A percentile compares a stretch with the other conserved stretches of the same genome.
Evolutionary conservation across 2,113 vertebrate genomes (phyloP).

Genomic region (Pandion haliaetus): DNA sequence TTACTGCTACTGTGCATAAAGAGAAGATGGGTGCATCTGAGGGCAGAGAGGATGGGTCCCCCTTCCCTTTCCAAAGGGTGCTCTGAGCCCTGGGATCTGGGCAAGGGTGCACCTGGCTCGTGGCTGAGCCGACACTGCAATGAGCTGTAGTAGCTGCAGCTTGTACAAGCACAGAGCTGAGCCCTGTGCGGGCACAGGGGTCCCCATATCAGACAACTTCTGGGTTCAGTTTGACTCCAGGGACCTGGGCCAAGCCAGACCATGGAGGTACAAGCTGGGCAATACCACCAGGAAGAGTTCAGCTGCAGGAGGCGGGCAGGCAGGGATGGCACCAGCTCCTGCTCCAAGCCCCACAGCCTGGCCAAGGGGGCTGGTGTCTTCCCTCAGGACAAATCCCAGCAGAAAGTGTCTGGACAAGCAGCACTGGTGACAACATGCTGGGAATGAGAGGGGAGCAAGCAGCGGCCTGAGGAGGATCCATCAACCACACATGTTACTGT

Average conservation of each 20-base stretch:
- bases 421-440: neutral
- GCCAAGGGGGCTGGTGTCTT: neutral
- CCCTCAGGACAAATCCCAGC: neutral
- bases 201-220: neutral
- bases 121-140: neutral
- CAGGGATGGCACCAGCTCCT: neutral
- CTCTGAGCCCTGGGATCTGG: neutral
- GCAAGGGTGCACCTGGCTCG: rapidly evolving
- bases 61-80: neutral
- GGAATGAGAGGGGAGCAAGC: neutral
- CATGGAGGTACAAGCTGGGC: neutral
- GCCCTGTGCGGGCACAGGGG: neutral
- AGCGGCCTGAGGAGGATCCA: neutral
- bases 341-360: neutral
- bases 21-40: neutral
- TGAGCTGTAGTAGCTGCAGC: neutral
- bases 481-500: neutral
- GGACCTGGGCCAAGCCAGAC: neutral
- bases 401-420: neutral
- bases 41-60: neutral
- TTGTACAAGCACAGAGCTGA: neutral
- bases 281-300: neutral
- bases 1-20: neutral
- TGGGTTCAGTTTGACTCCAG: neutral
- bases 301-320: neutral